phyloP scores from a whole-genome alignment of 2,888 invertebrate species.

The Sesamia inferens region DNA sequence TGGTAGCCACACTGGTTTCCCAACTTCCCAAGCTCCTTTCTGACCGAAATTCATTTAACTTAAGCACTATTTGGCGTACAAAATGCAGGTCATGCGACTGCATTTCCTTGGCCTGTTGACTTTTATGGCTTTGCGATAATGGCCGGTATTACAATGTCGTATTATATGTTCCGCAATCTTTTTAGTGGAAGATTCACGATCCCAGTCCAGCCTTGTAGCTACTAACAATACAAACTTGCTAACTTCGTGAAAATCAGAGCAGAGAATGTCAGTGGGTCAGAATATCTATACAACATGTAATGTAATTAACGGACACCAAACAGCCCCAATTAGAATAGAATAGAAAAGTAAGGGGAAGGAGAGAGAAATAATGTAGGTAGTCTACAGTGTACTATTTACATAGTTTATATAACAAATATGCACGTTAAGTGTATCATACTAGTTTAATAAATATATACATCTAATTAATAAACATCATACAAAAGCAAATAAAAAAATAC shows the following conservation, averaged over 20 bases:
- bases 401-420: too few species aligned
- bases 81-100: slow-evolving; percentile 27
- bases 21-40: background rate
- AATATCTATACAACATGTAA: too few species aligned
- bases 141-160: slow-evolving; percentile 11
- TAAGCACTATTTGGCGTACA: slow-evolving; percentile 23
- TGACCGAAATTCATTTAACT: slow-evolving; percentile 4
- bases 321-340: too few species aligned
- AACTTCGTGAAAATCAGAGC: background rate
- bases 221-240: background rate
- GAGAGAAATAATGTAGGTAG: too few species aligned
- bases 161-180: slow-evolving; percentile 5
- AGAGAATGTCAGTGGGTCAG: background rate
- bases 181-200: slow-evolving; percentile 5
- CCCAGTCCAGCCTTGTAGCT: background rate
- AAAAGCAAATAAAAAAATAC: too few species aligned
- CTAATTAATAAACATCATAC: too few species aligned
- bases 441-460: too few species aligned
- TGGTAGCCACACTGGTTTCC: background rate
- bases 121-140: slow-evolving; percentile 34
- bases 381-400: too few species aligned
- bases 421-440: too few species aligned
- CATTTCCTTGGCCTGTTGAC: slow-evolving; percentile 30
- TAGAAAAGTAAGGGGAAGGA: too few species aligned
- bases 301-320: too few species aligned